Evolutionary conservation across 2,888 invertebrate genomes (phyloP).

Genomic region (Dryomyza anilis): DNA sequence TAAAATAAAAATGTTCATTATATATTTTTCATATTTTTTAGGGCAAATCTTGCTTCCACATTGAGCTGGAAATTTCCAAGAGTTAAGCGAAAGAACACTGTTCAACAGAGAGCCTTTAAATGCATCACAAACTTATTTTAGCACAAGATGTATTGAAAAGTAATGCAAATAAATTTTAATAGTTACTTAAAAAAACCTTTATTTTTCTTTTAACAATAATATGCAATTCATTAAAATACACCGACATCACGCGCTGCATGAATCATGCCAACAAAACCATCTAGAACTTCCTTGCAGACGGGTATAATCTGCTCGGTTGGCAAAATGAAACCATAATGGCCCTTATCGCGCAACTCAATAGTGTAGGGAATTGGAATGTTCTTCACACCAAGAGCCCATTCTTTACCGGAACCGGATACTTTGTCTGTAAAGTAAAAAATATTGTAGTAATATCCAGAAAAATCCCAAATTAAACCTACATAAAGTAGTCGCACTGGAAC

Average conservation of each 20-base stretch:
- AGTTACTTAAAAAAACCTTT: no score
- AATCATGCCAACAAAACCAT: constrained; percentile 64
- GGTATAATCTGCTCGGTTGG: constrained; percentile 70
- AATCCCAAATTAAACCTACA: constrained; percentile 38
- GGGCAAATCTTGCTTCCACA: constrained; percentile 57
- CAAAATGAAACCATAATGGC: constrained; percentile 70
- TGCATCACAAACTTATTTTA: neutral
- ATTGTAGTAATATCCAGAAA: no score
- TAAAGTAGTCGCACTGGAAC: constrained; percentile 67
- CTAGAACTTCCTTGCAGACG: constrained; percentile 66
- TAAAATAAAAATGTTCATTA: neutral
- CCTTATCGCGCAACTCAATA: constrained; percentile 71
- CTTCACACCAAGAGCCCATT: constrained; percentile 65
- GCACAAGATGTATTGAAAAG: no score
- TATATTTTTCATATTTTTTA: constrained; percentile 31
- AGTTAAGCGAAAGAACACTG: constrained; percentile 18
- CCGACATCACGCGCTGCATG: constrained; percentile 59
- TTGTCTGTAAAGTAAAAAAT: constrained; percentile 58
- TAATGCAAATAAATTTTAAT: no score
- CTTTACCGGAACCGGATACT: constrained; percentile 62
- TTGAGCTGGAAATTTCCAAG: constrained; percentile 55
- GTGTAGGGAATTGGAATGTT: constrained; percentile 66
- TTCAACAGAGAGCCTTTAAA: neutral
- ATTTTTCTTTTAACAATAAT: neutral
- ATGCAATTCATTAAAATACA: constrained; percentile 42